Base-by-base conservation (phyloP, 2,888 invertebrate genomes). In the Kuschelorhynchus macadamiae region DNA sequence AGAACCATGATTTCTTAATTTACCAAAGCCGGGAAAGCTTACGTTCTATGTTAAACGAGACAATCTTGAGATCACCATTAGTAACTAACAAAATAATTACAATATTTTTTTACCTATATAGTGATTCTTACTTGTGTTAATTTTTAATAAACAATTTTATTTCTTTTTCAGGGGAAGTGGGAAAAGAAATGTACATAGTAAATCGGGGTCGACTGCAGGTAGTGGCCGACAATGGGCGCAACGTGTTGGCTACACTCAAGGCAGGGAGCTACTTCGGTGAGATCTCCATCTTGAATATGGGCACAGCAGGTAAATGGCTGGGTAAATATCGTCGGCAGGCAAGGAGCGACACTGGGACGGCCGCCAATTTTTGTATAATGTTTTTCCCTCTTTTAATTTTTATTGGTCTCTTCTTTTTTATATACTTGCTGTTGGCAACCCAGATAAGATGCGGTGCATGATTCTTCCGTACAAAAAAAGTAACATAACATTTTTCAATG, bases 191-290 rank as follows among this genome's bases (percentile, higher is more conserved):
- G 98, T 98, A 98, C 88, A 98, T 98, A 87, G 98, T 98, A 77
- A 98, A 97, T 86, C 89, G 97, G 78, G 98, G 98, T 73, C 90
- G 95, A 77, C 90, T 97, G 80, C 96, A 93, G 88, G 98, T 95
- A 84, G 97, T 95, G 76, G 96, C 92, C 71, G 96, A 97, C 87
- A 95, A 96, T 85, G 96, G 96, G 76, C 92, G 95, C 86, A 96
- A 96, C 59, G 97, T 98, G 76, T 89, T 98, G 85, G 98, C 98
- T 80, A 97, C 97, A 75, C 90, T 98, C 82, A 96, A 96, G 86
- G 97, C 98, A 80, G 98, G 98, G 85, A 97, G 97, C 85, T 98
- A 98, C 90, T 98, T 98, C 88, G 98, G 98, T 82, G 98, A 98
- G 90, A 98, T 98, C 88, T 96, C 96, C 88, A 97, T 98, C 87